Percentiles rank a stretch among this genome's conserved stretches.
Evolutionary conservation across 2,113 vertebrate genomes (phyloP).

Genomic region (Rhombomys opimus): DNA sequence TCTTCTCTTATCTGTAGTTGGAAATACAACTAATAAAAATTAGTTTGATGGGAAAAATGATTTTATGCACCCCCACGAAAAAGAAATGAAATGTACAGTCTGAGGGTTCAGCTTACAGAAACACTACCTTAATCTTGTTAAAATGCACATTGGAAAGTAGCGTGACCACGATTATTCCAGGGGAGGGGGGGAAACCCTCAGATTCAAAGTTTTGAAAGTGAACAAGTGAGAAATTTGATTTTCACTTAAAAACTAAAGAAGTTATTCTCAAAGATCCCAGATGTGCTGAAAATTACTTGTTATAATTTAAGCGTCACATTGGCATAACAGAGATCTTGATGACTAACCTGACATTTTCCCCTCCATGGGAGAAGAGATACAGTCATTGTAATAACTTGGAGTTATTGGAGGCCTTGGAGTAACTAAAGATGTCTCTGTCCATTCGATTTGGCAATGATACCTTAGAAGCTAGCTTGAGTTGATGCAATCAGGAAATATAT

Average conservation of each 20-base stretch:
- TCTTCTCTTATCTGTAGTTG: background rate
- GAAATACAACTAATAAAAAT: slow-evolving; percentile 63
- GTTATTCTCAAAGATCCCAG: background rate
- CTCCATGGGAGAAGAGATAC: background rate
- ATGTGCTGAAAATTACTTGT: slow-evolving; percentile 28
- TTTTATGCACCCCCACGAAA: slow-evolving; percentile 38
- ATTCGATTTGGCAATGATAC: background rate
- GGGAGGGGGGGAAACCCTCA: background rate
- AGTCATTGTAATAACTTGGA: background rate
- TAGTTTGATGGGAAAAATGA: background rate
- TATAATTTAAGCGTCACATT: background rate
- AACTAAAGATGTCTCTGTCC: slow-evolving; percentile 6
- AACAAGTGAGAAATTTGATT: slow-evolving; percentile 3
- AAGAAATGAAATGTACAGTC: slow-evolving; percentile 50
- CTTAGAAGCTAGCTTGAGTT: slow-evolving; percentile 18
- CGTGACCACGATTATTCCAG: slow-evolving; percentile 21
- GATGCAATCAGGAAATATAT: slow-evolving; percentile 25
- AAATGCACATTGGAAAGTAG: slow-evolving; percentile 23
- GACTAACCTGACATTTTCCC: background rate
- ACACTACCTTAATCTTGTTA: background rate
- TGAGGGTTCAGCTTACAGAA: background rate
- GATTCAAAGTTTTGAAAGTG: slow-evolving; percentile 33
- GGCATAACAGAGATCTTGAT: background rate
- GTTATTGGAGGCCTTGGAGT: background rate
- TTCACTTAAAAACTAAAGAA: slow-evolving; percentile 19